Base-by-base conservation (phyloP, 1,140 invertebrate genomes). In the Microplitis mediator region DNA sequence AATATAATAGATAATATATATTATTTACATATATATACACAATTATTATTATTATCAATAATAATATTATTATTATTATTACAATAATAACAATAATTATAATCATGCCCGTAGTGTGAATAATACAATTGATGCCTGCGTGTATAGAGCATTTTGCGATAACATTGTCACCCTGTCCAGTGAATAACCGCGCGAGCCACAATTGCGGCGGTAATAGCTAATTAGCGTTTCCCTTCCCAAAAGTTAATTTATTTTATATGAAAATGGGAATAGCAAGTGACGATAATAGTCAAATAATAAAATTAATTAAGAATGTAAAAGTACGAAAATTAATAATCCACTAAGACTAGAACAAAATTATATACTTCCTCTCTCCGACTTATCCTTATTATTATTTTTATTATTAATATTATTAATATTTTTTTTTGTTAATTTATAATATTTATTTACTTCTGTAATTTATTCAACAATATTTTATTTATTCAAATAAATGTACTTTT, bases 1-100 rank as follows among this genome's bases (percentile, higher is more conserved):
- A 77, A 81, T 71, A 75, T 75, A 69, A 73, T 50, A 51, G 62
- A 54, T 35, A 69, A 69, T 69, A 69, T 45, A 58, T 76, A 69
- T 69, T 85, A 85, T 85, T 71, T 85, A 86, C 84, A 86, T 73
- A 50, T 86, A 85, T 86, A 74, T 85, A 85, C 84, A 85, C 62
- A 67, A 51, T 68, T 71, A 58, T 63, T 61, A 61, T 58, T 56
- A 71, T 71, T 73, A 77, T 54, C 69, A 67, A 45, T 45, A 45
- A 45, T 45, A 45, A 45, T 45, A 45, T 6, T 45, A 45, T 9
- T 45, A 67, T 75, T 75, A 68, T 76, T 58, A 23, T 66, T n/a
- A 34, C 6, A 32, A 23, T 58, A 14, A 54, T 16, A 54, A 14
- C 13, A 14, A 54, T 54, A 16, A 14, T 14, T 16, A 54, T 14